Base-by-base conservation (phyloP, 2,113 vertebrate genomes). In the Pteropus alecto region DNA sequence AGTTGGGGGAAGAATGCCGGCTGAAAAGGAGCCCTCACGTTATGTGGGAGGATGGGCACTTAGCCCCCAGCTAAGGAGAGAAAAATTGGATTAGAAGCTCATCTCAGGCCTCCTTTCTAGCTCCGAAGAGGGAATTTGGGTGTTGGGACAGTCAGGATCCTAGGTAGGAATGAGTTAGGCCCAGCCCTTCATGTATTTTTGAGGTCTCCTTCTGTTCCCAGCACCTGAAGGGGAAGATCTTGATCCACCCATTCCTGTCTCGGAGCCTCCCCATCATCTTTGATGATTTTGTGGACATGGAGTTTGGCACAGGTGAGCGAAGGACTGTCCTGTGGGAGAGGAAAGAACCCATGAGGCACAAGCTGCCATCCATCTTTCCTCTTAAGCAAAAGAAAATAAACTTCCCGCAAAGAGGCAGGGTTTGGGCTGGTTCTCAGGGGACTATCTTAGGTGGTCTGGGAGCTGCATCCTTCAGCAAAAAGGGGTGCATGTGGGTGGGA, bases 251-350 rank as follows among this genome's bases (percentile, higher is more conserved):
- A 0, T 99, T 99, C 98, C 98, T 99, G 38, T 97, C 99, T 24
- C 98, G 98, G 60, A 99, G 98, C 94, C 98, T 99, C 95, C 99
- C 99, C 1, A 30, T 99, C 1, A 97, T 99, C 87, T 99, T 99
- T 0, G 99, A 99, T 51, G 98, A 99, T 71, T 99, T 99, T 87
- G 99, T 99, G 97, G 99, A 99, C 97, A 99, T 98, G 98, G 98
- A 97, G 97, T 99, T 99, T 79, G 99, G 99, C 96, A 99, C 99
- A 97, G 99, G 99, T 99, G 65, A 94, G 92, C 24, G 1, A 33
- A 4, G 15, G 12, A 0, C 46, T 61, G 33, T 16, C n/a, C 84
- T 41, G 7, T 6, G 58, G 43, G 9, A 67, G 22, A 30, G n/a
- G 26, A 14, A 21, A 77, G 38, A 61, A 43, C 16, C 51, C 30